A percentile compares a stretch with the other conserved stretches of the same genome.
Evolutionary conservation across 2,113 vertebrate species (phyloP).

Genomic region (Oreochromis tanganicae): DNA sequence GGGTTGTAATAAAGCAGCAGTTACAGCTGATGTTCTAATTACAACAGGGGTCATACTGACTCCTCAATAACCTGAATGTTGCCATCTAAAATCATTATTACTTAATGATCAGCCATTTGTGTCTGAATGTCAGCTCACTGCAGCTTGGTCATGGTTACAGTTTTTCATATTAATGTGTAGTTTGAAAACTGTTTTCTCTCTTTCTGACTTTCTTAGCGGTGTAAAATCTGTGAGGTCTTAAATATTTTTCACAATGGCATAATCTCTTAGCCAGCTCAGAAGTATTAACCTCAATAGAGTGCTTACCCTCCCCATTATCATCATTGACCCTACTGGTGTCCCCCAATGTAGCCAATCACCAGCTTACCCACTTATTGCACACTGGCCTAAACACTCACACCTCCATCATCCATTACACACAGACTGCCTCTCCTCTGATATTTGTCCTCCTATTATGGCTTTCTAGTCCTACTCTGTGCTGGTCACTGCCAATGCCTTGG

Average conservation of each 20-base stretch:
- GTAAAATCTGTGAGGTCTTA: background rate
- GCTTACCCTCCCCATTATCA: conserved; percentile 47
- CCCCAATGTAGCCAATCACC: conserved; percentile 10
- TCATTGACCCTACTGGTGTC: conserved; percentile 49
- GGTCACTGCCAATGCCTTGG: conserved; percentile 33
- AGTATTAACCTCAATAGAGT: conserved; percentile 62
- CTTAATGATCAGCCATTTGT: background rate
- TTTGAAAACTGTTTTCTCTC: background rate
- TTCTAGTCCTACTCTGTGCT: conserved; percentile 26
- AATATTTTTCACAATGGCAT: conserved; percentile 30
- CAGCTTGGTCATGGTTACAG: background rate
- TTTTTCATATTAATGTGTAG: background rate
- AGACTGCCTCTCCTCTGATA: conserved; percentile 38
- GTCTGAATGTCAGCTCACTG: background rate
- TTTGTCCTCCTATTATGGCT: conserved; percentile 46
- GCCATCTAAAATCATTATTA: background rate
- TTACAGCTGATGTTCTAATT: background rate
- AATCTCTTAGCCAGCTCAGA: conserved; percentile 48
- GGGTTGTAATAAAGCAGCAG: background rate
- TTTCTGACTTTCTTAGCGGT: background rate
- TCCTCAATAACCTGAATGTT: background rate
- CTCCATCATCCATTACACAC: conserved; percentile 49
- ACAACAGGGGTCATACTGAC: background rate
- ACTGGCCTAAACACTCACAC: conserved; percentile 26
- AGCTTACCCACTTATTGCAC: conserved; percentile 28